Base-by-base conservation (phyloP, 2,113 vertebrate species). In the Gavia stellata region DNA sequence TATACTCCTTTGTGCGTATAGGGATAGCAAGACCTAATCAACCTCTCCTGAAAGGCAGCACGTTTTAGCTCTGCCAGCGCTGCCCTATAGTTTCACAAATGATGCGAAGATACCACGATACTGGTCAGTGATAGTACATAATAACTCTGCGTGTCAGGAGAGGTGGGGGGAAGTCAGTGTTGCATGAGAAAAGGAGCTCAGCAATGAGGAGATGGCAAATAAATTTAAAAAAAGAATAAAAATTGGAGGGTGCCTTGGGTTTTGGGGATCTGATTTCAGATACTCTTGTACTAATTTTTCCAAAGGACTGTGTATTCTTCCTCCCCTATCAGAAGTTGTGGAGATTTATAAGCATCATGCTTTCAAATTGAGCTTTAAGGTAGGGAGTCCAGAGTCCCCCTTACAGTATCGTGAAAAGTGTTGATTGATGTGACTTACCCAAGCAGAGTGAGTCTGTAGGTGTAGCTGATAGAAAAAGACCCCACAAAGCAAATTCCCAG, bases 1-100 rank as follows among this genome's bases (percentile, higher is more conserved):
- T 34, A n/a, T 5, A 0, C 25, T 12, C 12, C 17, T 15, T 2
- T 20, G n/a, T 40, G 36, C 4, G 0, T 8, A 0, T 6, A 44
- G 34, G 28, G 40, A 31, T n/a, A 71, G 34, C 3, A 5, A 61
- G 24, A 26, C 3, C 1, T 40, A 2, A 23, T 7, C 63, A 47
- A 0, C 17, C 9, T 34, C 40, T 67, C 14, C 42, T 61, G 67
- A 38, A 61, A 63, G 65, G 56, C 72, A 77, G 25, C 25, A 4
- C 1, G 0, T 36, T 36, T 58, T 23, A 8, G 31, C 61, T 85
- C 29, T 67, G n/a, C 62, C 20, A n/a, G 6, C 3, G 1, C 19
- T 28, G 19, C 42, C 38, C 40, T 68, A 0, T 13, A 23, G 25
- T 29, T 31, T 53, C 28, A 36, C 14, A n/a, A 17, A 14, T 31